A percentile compares a stretch with the other conserved stretches of the same genome.
phyloP scores from a whole-genome alignment of 2,113 vertebrate species.

The Eublepharis macularius region DNA sequence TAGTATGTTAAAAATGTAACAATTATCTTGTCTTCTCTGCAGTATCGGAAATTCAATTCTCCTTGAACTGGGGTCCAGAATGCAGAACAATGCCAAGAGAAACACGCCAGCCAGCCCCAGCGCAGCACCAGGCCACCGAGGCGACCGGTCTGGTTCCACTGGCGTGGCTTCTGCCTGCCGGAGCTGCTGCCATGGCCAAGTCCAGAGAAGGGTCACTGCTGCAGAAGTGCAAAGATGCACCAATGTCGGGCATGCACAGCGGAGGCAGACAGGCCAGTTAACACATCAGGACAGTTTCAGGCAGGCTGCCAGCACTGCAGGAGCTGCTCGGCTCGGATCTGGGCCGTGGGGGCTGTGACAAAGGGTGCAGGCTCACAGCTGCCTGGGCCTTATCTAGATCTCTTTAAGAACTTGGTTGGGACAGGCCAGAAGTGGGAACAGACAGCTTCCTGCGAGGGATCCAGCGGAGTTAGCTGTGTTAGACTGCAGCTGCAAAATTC shows the following conservation, averaged over 20 bases:
- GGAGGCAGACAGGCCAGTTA: no score
- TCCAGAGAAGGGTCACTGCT: not conserved
- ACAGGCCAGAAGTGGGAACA: not conserved
- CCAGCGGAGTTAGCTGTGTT: no score
- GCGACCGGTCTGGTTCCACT: not conserved
- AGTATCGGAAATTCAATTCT: slow-evolving; percentile 35
- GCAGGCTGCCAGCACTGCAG: no score
- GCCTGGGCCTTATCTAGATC: not conserved
- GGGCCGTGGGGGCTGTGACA: no score
- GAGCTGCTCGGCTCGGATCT: no score
- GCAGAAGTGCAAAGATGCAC: no score
- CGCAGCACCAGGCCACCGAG: fast-evolving
- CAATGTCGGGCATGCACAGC: no score
- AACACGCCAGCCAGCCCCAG: not conserved
- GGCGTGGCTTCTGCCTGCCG: not conserved
- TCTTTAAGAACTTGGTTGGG: no score
- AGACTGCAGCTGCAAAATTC: no score
- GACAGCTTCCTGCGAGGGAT: no score
- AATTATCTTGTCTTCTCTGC: slow-evolving; percentile 18
- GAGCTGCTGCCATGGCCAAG: not conserved
- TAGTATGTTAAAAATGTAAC: slow-evolving; percentile 47
- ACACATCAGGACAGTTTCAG: no score
- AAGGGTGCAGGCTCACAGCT: no score
- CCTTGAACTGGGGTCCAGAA: slow-evolving; percentile 35
- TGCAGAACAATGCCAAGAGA: slow-evolving; percentile 10